These are phyloP conservation scores for Rotaria socialis DNA, from an alignment of 2,888 invertebrate species.

Conservation along the genomic window DNA sequence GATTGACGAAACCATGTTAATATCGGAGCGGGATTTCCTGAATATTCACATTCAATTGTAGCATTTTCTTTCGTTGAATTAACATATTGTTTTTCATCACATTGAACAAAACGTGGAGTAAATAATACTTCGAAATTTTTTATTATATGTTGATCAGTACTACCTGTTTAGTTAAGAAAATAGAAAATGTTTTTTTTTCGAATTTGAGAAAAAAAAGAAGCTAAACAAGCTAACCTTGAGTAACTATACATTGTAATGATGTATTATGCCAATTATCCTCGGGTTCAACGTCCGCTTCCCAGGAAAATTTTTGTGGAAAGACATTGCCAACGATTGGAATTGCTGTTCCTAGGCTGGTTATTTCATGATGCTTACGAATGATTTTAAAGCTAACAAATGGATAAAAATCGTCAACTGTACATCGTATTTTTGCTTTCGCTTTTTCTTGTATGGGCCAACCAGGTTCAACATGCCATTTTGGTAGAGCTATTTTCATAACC, in stretches of 20 bases:
- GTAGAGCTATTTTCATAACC: not conserved
- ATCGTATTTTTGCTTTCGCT: not conserved
- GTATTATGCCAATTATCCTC: not conserved
- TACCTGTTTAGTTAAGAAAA: not conserved
- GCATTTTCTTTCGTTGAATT: not conserved
- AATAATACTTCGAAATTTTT: not conserved
- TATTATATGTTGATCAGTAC: not conserved
- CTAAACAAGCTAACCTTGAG: not conserved
- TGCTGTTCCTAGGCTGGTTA: not conserved
- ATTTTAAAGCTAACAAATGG: not conserved
- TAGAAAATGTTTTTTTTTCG: not conserved
- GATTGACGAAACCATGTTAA: not conserved
- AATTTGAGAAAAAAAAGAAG: too few species aligned
- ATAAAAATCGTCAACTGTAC: slow-evolving; percentile 25
- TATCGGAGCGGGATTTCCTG: not conserved
- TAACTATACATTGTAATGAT: not conserved
- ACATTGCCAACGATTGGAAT: not conserved
- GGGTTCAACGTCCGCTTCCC: not conserved
- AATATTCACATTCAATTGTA: slow-evolving; percentile 9
- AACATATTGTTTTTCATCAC: not conserved
- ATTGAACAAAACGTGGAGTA: not conserved
- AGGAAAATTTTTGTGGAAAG: not conserved
- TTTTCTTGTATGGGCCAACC: not conserved
- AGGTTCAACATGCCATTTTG: not conserved
- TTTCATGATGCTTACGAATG: not conserved